Conservation (phyloP, 2,797 vertebrate genomes). For the Sarcophilus harrisii region DNA sequence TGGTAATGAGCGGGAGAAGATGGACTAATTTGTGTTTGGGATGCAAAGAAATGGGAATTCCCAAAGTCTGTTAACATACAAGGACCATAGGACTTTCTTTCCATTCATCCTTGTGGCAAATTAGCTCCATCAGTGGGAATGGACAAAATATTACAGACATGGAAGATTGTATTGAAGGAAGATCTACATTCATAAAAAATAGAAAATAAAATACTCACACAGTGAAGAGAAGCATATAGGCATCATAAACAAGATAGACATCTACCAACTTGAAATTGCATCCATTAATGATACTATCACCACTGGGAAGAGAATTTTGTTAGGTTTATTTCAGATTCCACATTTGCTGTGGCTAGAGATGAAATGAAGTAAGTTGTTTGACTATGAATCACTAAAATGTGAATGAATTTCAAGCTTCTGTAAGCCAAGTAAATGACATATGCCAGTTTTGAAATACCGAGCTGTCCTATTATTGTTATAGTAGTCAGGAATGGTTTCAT, state of each 20-base stretch:
- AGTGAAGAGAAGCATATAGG: constrained; percentile 92
- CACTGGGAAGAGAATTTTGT: constrained; percentile 91
- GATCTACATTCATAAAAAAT: constrained; percentile 97
- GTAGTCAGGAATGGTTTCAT: constrained; percentile 97
- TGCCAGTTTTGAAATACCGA: constrained; percentile 88
- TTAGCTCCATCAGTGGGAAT: constrained; percentile 95
- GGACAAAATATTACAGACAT: constrained; percentile 96
- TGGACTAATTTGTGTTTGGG: constrained; percentile 96
- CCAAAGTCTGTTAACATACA: constrained; percentile 95
- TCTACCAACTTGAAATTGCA: constrained; percentile 92
- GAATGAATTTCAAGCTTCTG: constrained; percentile 95
- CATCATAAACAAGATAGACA: constrained; percentile 87
- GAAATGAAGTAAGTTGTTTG: constrained; percentile 93
- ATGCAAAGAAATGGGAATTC: constrained; percentile 96
- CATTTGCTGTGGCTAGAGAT: constrained; percentile 92
- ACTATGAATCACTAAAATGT: constrained; percentile 86
- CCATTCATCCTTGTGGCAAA: constrained; percentile 97
- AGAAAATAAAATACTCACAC: constrained; percentile 95
- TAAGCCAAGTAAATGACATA: constrained; percentile 95
- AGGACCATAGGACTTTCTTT: constrained; percentile 92
- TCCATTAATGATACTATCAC: constrained; percentile 88
- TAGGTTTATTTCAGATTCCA: constrained; percentile 90
- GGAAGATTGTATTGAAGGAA: constrained; percentile 95
- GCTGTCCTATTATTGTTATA: constrained; percentile 90
- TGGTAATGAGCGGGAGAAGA: constrained; percentile 93